A percentile compares a stretch with the other conserved stretches of the same genome.
Conservation (phyloP, 2,888 invertebrate species). For the Allygus modestus region DNA sequence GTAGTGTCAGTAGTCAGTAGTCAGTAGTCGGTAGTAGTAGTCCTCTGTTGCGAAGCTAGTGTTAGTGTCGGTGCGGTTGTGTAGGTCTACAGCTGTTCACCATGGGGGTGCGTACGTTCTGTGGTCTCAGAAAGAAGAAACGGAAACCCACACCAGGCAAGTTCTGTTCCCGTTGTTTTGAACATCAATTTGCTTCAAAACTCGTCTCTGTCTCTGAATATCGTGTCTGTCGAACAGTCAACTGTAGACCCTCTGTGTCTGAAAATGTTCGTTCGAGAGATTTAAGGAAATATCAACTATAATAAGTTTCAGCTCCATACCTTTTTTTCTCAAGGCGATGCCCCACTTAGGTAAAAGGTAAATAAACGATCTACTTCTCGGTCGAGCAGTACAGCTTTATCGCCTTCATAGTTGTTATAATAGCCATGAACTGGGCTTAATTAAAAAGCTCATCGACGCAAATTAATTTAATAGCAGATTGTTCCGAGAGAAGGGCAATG, state of each 20-base stretch:
- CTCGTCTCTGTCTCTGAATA: background rate
- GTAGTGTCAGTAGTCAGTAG: too few species aligned
- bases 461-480: background rate
- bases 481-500: background rate
- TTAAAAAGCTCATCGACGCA: background rate
- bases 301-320: too few species aligned
- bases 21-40: background rate
- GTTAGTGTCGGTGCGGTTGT: background rate
- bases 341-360: too few species aligned
- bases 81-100: background rate
- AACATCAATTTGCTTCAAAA: background rate
- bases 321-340: too few species aligned
- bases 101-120: slow-evolving; percentile 51
- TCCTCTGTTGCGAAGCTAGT: background rate
- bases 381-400: too few species aligned
- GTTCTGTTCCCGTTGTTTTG: too few species aligned
- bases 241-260: too few species aligned
- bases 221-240: background rate
- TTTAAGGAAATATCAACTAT: too few species aligned
- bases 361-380: too few species aligned
- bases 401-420: background rate
- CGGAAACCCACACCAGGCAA: background rate
- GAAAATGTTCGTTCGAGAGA: too few species aligned
- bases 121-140: slow-evolving; percentile 48
- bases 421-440: background rate